Base-by-base conservation (phyloP, 2,113 vertebrate species). In the Xyrauchen texanus region DNA sequence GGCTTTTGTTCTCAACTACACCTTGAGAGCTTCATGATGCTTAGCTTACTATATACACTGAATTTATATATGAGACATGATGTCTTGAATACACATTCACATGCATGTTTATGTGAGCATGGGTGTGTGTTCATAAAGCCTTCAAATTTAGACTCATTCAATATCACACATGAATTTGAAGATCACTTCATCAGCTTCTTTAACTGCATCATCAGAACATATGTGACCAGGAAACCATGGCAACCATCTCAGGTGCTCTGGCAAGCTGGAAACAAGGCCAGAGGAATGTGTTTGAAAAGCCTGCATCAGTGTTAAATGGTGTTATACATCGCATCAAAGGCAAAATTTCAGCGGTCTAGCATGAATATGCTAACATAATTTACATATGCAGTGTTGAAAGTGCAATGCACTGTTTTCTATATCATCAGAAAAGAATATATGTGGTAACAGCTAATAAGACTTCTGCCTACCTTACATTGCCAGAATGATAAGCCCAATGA, bases 141-240 rank as follows among this genome's bases (percentile, higher is more conserved):
- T 8, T 46, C n/a, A 8, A 55, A 52, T 21, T n/a, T 42, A 2
- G 15, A n/a, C 16, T 12, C 21, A 12, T 71, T 49, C 6, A 64
- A 63, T 3, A 45, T 58, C 9, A 34, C 51, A 10, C 55, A 77
- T 64, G 57, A 15, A 81, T 76, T 46, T 61, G 45, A 60, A 73
- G 70, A 73, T 60, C 21, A 42, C 73, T 74, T 67, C 42, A 55
- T 58, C 57, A 57, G 68, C 11, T 66, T 15, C 55, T 74, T 55
- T 68, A 57, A 63, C 45, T 60, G 51, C 49, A 49, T 69, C 64
- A 82, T 21, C 10, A 58, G 51, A 69, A 76, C 57, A 65, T 34
- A 79, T 79, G 12, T 64, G 55, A 75, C 42, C 71, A 62, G 64
- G 78, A 81, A 76, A 81, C 79, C 79, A 81, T 81, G 68, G 79